These are phyloP conservation scores for Sebastolobus altivelis DNA, from an alignment of 2,797 vertebrate species.

Conservation along the genomic window DNA sequence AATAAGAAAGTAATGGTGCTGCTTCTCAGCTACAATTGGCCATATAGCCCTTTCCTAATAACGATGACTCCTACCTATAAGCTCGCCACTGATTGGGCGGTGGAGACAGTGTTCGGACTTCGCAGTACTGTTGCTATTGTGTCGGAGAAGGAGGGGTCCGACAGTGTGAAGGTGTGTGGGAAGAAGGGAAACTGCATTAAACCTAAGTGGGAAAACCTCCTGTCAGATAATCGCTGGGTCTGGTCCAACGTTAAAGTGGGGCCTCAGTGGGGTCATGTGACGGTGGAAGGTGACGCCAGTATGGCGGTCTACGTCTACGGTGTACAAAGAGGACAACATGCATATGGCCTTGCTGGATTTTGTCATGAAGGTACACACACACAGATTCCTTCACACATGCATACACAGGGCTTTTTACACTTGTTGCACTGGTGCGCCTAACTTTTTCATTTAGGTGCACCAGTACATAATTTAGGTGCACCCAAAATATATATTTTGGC, in stretches of 20 bases:
- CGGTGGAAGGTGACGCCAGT: constrained; percentile 20
- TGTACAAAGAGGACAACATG: fast-evolving
- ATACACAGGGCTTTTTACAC: neutral
- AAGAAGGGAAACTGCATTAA: neutral
- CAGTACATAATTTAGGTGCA: too few relatives aligned
- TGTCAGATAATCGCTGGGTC: constrained; percentile 3
- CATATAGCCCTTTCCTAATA: constrained; percentile 16
- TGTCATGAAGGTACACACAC: constrained; percentile 32
- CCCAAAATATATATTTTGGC: too few relatives aligned
- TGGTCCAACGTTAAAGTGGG: neutral
- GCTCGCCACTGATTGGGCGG: constrained; percentile 18
- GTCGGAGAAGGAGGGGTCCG: constrained; percentile 19
- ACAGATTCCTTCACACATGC: neutral
- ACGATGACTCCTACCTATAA: constrained; percentile 8
- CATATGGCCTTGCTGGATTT: constrained; percentile 40
- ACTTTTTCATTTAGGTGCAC: too few relatives aligned
- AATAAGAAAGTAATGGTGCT: constrained; percentile 50
- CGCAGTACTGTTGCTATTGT: constrained; percentile 5
- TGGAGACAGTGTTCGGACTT: neutral
- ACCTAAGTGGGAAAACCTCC: neutral
- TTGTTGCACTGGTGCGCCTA: too few relatives aligned
- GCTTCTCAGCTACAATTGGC: constrained; percentile 27
- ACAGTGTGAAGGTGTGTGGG: constrained; percentile 36
- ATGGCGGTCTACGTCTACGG: constrained; percentile 45
- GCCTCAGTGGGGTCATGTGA: neutral